Base-by-base conservation (phyloP, 2,888 invertebrate species). In the Tipula unca region DNA sequence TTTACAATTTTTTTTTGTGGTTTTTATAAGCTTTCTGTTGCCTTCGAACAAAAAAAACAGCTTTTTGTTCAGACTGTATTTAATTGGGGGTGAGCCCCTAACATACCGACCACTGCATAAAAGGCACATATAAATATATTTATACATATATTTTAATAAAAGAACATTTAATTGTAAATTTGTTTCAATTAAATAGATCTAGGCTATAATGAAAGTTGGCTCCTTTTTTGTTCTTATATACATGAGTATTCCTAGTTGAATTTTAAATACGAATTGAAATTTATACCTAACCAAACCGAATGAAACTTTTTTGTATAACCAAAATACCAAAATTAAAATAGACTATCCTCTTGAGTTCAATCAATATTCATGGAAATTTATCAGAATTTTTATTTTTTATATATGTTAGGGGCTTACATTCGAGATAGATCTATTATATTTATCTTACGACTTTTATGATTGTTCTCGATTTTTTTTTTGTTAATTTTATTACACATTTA, bases 291-390 rank as follows among this genome's bases (percentile, higher is more conserved):
- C 69, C 69, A 25, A 48, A 48, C n/a, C 1, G 10, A 25, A 69
- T 8, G 13, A 69, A 69, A 69, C 17, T 17, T 39, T 25, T 69
- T 10, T 25, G 69, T 69, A 69, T 25, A 69, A 69, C 17, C 69
- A 69, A 25, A 69, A 25, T 69, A 25, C 25, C 69, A 25, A 69
- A 69, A 69, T 69, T 69, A 69, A 69, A 69, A 69, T 69, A 69
- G 69, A 69, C 69, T 69, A 69, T 69, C 69, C 69, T 69, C 69
- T 69, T 69, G 69, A 69, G 69, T 69, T 69, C 69, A 69, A 69
- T 69, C 69, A 69, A 69, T 69, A 69, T 69, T 69, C 69, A 69
- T 69, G 13, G 25, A 69, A 25, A 69, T 25, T 25, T 69, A 69
- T 69, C 69, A 25, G 69, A 25, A 25, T 69, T 10, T 2, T 20